Conservation (phyloP, 2,797 vertebrate species). For the Spondyliosoma cantharus region DNA sequence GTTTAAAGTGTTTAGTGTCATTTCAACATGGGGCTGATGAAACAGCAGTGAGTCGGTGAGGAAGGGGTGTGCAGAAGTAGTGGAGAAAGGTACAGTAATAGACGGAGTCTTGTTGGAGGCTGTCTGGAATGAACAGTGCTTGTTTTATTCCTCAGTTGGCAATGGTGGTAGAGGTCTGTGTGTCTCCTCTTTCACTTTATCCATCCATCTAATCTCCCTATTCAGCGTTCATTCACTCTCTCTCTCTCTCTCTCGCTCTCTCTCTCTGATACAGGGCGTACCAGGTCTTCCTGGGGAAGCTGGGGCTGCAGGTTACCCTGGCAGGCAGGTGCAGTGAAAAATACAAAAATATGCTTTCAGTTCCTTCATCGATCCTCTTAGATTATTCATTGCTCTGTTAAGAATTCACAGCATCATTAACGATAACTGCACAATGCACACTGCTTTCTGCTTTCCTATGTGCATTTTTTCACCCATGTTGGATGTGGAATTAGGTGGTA, state of each 20-base stretch:
- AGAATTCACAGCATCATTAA: slow-evolving; percentile 42
- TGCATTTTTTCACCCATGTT: background rate
- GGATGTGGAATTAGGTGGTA: background rate
- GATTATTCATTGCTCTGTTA: slow-evolving; percentile 36
- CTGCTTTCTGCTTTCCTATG: background rate
- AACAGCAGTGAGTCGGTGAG: slow-evolving; percentile 1
- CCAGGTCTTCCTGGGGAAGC: slow-evolving; percentile 88
- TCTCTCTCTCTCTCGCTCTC: slow-evolving; percentile 63
- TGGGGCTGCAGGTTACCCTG: slow-evolving; percentile 96
- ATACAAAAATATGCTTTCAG: slow-evolving; percentile 73
- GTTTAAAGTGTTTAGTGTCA: slow-evolving; percentile 1
- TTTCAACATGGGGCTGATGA: slow-evolving; percentile 14
- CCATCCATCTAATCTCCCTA: slow-evolving; percentile 73
- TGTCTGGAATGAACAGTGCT: slow-evolving; percentile 77
- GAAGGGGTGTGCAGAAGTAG: slow-evolving; percentile 11
- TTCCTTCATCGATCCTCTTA: slow-evolving; percentile 50
- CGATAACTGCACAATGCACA: slow-evolving; percentile 12
- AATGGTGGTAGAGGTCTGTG: slow-evolving; percentile 52
- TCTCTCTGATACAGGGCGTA: slow-evolving; percentile 86
- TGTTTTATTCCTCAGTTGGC: slow-evolving; percentile 80
- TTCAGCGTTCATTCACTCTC: slow-evolving; percentile 68
- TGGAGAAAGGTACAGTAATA: slow-evolving; percentile 58
- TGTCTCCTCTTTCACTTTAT: slow-evolving; percentile 81
- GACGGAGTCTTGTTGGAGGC: slow-evolving; percentile 42
- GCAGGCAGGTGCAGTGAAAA: slow-evolving; percentile 99